These are phyloP conservation scores for Eristalis arbustorum DNA, from an alignment of 2,888 invertebrate species.

Conservation along the genomic window DNA sequence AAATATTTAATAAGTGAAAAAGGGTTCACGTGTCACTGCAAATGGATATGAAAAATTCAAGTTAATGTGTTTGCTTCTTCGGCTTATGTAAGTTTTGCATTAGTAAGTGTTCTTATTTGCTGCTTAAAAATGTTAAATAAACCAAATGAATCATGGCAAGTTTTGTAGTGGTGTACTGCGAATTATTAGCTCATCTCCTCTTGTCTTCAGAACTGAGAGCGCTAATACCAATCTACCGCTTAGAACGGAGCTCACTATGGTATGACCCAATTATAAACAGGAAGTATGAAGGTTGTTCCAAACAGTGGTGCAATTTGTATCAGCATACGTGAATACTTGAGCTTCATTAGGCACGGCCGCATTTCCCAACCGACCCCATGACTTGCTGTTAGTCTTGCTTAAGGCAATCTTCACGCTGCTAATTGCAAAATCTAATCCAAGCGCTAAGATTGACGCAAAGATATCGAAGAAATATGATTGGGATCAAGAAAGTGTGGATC, in stretches of 20 bases:
- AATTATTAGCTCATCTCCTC: neutral
- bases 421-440: constrained; percentile 35
- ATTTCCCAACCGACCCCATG: neutral
- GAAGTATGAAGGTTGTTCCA: neutral
- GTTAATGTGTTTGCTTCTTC: neutral
- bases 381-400: neutral
- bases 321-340: neutral
- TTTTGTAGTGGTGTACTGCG: neutral
- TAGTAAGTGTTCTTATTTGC: neutral
- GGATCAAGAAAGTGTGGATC: constrained; percentile 45
- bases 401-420: neutral
- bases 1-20: neutral
- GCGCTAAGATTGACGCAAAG: constrained; percentile 21
- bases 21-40: neutral
- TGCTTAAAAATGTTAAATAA: neutral
- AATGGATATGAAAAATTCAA: neutral
- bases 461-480: constrained; percentile 28
- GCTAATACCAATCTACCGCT: too few species aligned
- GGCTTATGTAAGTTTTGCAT: neutral
- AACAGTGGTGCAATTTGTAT: too few species aligned
- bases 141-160: neutral
- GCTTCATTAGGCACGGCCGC: neutral
- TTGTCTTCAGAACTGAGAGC: too few species aligned
- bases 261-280: too few species aligned
- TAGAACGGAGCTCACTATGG: neutral